Conservation (phyloP, 2,888 invertebrate genomes). For the Carterocephalus palaemon region DNA sequence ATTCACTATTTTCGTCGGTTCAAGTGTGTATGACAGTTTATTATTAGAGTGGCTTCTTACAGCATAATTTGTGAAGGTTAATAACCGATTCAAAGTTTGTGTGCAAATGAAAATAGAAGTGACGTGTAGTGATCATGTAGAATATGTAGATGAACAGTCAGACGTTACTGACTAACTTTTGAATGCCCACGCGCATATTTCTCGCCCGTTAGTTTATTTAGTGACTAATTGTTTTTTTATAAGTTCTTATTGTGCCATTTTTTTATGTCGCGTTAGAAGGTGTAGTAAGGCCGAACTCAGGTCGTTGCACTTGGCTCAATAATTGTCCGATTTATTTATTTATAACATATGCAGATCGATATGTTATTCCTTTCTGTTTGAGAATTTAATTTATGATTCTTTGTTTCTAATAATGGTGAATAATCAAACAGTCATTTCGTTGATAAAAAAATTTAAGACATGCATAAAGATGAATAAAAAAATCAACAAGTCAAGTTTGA, state of each 20-base stretch:
- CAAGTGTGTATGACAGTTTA: conserved; percentile 37
- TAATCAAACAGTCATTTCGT: too few relatives aligned
- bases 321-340: conserved; percentile 8
- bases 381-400: conserved; percentile 15
- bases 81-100: conserved; percentile 42
- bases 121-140: conserved; percentile 28
- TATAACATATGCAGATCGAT: conserved; percentile 7
- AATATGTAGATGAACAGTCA: conserved; percentile 36
- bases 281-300: not conserved
- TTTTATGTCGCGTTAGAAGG: not conserved
- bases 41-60: conserved; percentile 37
- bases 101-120: conserved; percentile 35
- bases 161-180: conserved; percentile 47
- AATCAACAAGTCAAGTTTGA: too few relatives aligned
- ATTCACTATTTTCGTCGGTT: conserved; percentile 41
- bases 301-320: conserved; percentile 12
- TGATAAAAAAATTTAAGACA: too few relatives aligned
- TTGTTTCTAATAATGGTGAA: too few relatives aligned
- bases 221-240: conserved; percentile 53
- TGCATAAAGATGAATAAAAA: too few relatives aligned
- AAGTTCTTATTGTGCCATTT: conserved; percentile 4
- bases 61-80: conserved; percentile 38
- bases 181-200: conserved; percentile 49
- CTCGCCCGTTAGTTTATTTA: conserved; percentile 40
- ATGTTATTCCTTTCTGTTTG: conserved; percentile 7